These are phyloP conservation scores for Leptobrachium leishanense DNA, from an alignment of 2,113 vertebrate genomes.

Conservation along the genomic window DNA sequence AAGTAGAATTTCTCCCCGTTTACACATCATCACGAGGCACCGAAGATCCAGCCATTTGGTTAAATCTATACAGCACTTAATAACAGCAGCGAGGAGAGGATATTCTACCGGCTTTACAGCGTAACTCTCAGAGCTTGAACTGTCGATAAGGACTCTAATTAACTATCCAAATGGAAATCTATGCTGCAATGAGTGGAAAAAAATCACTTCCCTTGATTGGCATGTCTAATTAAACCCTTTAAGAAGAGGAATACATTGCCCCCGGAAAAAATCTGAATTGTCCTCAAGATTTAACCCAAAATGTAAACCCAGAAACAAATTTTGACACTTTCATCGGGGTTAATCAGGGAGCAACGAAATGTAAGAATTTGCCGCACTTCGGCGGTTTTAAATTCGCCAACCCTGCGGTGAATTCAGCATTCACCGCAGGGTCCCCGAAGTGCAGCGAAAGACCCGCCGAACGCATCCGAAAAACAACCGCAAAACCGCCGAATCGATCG, in stretches of 20 bases:
- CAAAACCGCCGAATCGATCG: no score
- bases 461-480: no score
- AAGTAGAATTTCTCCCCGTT: no score
- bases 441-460: no score
- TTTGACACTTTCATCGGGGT: not conserved
- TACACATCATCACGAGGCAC: no score
- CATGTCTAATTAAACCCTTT: slow-evolving; percentile 44
- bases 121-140: not conserved
- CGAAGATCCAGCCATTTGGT: no score
- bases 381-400: no score
- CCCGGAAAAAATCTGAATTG: not conserved
- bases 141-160: slow-evolving; percentile 42
- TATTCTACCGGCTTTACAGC: not conserved
- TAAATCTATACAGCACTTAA: no score
- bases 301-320: not conserved
- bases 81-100: not conserved
- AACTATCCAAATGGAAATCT: slow-evolving; percentile 33
- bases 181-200: slow-evolving; percentile 41
- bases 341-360: no score
- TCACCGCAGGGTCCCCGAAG: no score
- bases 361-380: no score
- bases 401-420: no score
- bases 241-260: not conserved
- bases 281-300: not conserved
- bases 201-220: slow-evolving; percentile 31